Evolutionary conservation across 2,888 invertebrate genomes (phyloP), one percentile per base, ranked within the genome.

Genomic region (Thumatha senex): DNA sequence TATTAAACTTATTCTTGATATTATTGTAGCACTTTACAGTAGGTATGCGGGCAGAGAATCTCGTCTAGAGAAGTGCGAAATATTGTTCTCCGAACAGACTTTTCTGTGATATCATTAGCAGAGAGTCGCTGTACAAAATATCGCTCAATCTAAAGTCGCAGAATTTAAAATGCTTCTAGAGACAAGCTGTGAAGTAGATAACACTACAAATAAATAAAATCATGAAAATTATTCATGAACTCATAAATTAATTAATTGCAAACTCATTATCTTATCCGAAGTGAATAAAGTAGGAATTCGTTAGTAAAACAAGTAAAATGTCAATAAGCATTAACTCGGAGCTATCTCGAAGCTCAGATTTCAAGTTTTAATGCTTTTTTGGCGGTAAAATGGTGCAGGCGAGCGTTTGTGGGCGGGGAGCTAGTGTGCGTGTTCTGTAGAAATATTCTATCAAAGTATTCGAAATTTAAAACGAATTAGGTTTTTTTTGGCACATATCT

Each of bases 311-410:
- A 58, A 68, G 48, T 66, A 64, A 74, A 78, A 77, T 74, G 78
- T 81, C 82, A 76, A 69, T 75, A 75, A 71, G 76, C 73, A 73
- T 74, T 74, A 75, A 72, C 49, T 45, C 47, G 29, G 54, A 66
- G 77, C 76, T 83, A 82, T 76, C 75, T 74, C 60, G 70, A 78
- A 79, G 78, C 78, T 77, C 73, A 64, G 75, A 72, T 74, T 79
- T 84, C n/a, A 74, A 79, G 70, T 80, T 78, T 78, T 80, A 83
- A 77, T 68, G 61, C 58, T 68, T 67, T 72, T 62, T 63, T 48
- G 71, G 68, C 72, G 72, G 71, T 76, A 74, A 80, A 82, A 76
- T 77, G 74, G 72, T 76, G 72, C 74, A 75, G 72, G 60, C 58
- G 65, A 68, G 67, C 70, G 57, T 67, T 68, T 58, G 49, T 76